These are phyloP conservation scores for Drosophila bunnanda DNA, from an alignment of 2,888 invertebrate species.

Conservation along the genomic window DNA sequence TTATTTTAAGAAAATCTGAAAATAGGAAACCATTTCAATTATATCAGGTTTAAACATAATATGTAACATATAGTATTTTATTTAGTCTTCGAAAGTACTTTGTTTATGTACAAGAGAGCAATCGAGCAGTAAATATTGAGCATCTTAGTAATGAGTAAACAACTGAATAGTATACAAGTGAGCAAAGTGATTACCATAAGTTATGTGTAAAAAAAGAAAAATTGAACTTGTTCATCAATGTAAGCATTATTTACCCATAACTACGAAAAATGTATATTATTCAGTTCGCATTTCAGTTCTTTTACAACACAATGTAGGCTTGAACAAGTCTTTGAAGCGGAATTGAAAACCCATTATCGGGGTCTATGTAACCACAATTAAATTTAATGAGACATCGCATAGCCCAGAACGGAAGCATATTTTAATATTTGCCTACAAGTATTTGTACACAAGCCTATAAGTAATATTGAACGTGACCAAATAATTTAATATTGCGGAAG, in stretches of 20 bases:
- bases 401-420: slow-evolving; percentile 63
- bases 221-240: background rate
- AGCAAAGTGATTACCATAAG: background rate
- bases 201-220: background rate
- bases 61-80: background rate
- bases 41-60: background rate
- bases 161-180: background rate
- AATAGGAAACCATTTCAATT: background rate
- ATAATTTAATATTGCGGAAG: slow-evolving; percentile 76
- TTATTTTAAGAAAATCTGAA: background rate
- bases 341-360: slow-evolving; percentile 64
- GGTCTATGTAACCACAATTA: slow-evolving; percentile 51
- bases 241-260: background rate
- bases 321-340: slow-evolving; percentile 54
- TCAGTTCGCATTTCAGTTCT: background rate
- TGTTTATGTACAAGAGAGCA: background rate
- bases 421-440: slow-evolving; percentile 80
- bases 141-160: background rate
- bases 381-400: slow-evolving; percentile 47
- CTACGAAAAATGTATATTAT: background rate
- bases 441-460: slow-evolving; percentile 75
- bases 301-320: background rate
- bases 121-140: background rate
- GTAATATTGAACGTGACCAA: slow-evolving; percentile 77
- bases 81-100: background rate